Conservation (phyloP, 2,113 vertebrate genomes). For the Lagenorhynchus albirostris region DNA sequence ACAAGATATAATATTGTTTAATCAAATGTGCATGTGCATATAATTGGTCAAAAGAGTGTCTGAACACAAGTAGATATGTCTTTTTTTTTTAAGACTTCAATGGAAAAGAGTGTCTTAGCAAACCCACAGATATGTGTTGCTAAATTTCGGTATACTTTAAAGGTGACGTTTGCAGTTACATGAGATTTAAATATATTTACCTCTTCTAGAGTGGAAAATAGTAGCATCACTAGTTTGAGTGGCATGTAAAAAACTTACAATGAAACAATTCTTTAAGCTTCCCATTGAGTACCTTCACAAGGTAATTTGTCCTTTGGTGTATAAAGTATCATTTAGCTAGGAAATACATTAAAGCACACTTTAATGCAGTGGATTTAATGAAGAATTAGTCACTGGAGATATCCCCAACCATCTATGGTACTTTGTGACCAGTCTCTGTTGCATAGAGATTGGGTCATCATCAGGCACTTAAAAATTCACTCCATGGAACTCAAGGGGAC, state of each 20-base stretch:
- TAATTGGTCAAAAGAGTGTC: background rate
- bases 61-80: background rate
- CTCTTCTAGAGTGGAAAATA: background rate
- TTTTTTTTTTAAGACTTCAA: background rate
- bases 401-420: background rate
- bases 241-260: constrained; percentile 12
- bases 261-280: background rate
- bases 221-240: background rate
- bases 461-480: background rate
- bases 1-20: background rate
- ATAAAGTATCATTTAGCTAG: background rate
- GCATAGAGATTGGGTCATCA: background rate
- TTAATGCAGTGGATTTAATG: background rate
- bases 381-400: background rate
- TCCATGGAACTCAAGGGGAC: background rate
- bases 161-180: background rate
- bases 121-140: background rate
- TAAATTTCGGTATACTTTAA: constrained; percentile 8
- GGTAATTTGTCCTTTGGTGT: background rate
- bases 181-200: constrained; percentile 12
- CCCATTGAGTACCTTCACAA: background rate
- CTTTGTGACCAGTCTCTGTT: background rate
- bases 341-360: background rate
- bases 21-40: background rate
- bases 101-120: background rate